Evolutionary conservation across 2,888 invertebrate species (phyloP), one percentile per base, ranked within the genome.

Genomic region (Drosophila colorata): DNA sequence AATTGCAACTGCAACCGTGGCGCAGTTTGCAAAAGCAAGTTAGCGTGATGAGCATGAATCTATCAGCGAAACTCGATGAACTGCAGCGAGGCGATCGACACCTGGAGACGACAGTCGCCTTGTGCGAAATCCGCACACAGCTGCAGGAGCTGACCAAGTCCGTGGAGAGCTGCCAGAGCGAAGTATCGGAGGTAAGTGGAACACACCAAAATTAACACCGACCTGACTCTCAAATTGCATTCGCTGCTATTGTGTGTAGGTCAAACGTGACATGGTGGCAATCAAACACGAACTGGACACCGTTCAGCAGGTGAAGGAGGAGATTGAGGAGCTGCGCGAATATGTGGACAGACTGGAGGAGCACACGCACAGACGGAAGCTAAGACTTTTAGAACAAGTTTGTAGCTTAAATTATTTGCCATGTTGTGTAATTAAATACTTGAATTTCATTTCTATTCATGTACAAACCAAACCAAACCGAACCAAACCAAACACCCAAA

Each of bases 11-110:
- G 53, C 53, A 53, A 43, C 33, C 23, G 43, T 23, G 53, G 16
- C 13, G 13, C 94, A 98, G 97, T 95, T 96, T 98, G 95, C 97
- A 98, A 95, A 96, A 97, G 95, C 97, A 98, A 96, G 97, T 98
- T 95, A 96, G 97, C 95, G 97, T 97, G 94, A 98, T 98, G 98
- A 97, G 97, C 94, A 97, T 97, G 96, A 97, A 97, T 95, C 95
- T 98, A 94, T 95, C 96, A 93, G 96, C 97, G 92, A 97, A 97
- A 94, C 95, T 98, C 94, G 97, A 98, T 94, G 97, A 97, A 94
- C 95, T 98, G 93, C 97, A 97, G 94, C 95, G 96, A 91, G 95
- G 95, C 91, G 97, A 97, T 94, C 96, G 97, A 90, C 97, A 97
- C 94, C 94, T 97, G 92, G 97, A 97, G 94, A 97, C 97, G 89